phyloP scores from a whole-genome alignment of 1,140 invertebrate species.

The Polyergus mexicanus region DNA sequence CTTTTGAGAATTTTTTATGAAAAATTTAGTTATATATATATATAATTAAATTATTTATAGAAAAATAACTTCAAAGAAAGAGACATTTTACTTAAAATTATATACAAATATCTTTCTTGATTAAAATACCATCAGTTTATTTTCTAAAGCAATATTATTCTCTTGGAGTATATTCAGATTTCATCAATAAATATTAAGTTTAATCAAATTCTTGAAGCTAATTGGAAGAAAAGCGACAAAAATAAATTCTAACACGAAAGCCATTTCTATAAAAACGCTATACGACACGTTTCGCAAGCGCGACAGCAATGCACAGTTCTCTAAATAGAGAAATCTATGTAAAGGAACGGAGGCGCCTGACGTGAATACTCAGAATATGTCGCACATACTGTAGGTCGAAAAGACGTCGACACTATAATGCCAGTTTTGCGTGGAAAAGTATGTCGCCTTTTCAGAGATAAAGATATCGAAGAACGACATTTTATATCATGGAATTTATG shows the following conservation, averaged over 20 bases:
- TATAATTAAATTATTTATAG: neutral
- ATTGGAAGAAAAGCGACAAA: slow-evolving; percentile 44
- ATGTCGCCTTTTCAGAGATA: slow-evolving; percentile 14
- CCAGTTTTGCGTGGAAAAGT: slow-evolving; percentile 35
- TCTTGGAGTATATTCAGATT: neutral
- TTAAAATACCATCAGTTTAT: neutral
- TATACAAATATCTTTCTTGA: neutral
- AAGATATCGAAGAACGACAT: slow-evolving; percentile 32
- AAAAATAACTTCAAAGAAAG: neutral
- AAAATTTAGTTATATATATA: slow-evolving; percentile 7
- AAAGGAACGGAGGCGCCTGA: slow-evolving; percentile 51
- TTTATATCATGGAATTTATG: neutral
- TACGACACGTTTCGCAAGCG: slow-evolving; percentile 42
- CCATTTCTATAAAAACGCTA: slow-evolving; percentile 28
- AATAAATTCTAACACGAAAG: slow-evolving; percentile 27
- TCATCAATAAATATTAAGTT: slow-evolving; percentile 16
- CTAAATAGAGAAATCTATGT: slow-evolving; percentile 63
- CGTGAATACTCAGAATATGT: slow-evolving; percentile 49
- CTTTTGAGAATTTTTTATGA: neutral
- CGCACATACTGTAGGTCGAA: slow-evolving; percentile 37
- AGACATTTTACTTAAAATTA: neutral
- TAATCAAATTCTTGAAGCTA: slow-evolving; percentile 32
- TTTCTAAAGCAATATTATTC: too few relatives aligned
- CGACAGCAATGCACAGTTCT: slow-evolving; percentile 19
- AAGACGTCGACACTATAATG: slow-evolving; percentile 43